phyloP scores from a whole-genome alignment of 1,140 invertebrate species.

The Globodera ellingtonae region DNA sequence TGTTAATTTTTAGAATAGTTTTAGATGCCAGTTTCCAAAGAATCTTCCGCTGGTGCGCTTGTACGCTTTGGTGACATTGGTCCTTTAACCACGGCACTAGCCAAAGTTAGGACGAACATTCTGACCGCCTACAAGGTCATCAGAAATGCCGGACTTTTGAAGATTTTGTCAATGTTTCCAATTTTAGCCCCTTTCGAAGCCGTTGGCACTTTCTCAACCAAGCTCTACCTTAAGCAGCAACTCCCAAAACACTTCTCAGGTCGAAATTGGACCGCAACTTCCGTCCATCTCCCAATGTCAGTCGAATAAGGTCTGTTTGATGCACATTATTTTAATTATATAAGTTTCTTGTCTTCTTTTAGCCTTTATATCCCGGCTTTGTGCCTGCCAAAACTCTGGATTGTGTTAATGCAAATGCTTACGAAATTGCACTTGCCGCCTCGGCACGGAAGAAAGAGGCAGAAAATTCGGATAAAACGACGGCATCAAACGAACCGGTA shows the following conservation, averaged over 20 bases:
- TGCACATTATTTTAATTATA: neutral
- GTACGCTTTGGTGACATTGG: conserved; percentile 28
- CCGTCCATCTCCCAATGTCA: neutral
- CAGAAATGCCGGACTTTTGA: neutral
- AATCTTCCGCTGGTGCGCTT: conserved; percentile 13
- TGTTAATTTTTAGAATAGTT: conserved; percentile 18
- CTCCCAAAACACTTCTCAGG: conserved; percentile 27
- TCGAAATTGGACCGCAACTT: conserved; percentile 23
- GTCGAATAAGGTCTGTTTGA: neutral
- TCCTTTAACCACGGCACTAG: conserved; percentile 30
- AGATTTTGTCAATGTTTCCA: neutral
- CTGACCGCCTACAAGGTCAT: conserved; percentile 32
- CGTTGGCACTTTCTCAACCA: conserved; percentile 1
- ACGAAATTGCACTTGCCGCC: conserved; percentile 27
- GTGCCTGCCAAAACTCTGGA: neutral
- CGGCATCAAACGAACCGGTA: conserved; percentile 8
- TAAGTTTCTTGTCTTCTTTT: neutral
- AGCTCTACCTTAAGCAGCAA: neutral
- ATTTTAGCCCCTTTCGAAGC: conserved; percentile 13
- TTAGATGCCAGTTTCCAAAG: conserved; percentile 9
- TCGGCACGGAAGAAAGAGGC: conserved; percentile 7
- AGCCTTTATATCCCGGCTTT: neutral
- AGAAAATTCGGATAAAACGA: neutral
- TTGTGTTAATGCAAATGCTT: conserved; percentile 21
- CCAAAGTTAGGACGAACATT: conserved; percentile 34